Conservation (phyloP, 2,113 vertebrate species). For the Helogale parvula region DNA sequence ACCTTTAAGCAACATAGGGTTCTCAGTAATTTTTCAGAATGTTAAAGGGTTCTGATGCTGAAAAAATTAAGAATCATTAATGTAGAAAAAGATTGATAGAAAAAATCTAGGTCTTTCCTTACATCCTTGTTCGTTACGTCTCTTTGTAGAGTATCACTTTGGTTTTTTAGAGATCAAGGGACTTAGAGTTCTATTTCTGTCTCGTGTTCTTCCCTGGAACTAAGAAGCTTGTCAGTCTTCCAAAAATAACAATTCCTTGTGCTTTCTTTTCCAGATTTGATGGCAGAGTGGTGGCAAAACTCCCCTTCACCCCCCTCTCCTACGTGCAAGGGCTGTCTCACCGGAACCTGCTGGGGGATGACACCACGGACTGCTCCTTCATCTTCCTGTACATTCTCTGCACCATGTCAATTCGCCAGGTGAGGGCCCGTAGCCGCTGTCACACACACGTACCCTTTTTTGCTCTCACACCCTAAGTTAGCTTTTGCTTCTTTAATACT, state of each 20-base stretch:
- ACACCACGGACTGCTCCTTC: slow-evolving; percentile 98
- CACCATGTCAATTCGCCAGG: slow-evolving; percentile 99
- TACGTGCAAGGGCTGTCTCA: slow-evolving; percentile 99
- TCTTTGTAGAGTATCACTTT: background rate
- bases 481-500: background rate
- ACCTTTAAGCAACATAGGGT: background rate
- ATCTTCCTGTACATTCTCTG: slow-evolving; percentile 99
- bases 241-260: slow-evolving; percentile 48
- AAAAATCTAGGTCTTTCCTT: background rate
- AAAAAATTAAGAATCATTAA: background rate
- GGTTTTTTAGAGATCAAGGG: background rate
- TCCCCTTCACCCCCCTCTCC: slow-evolving; percentile 95
- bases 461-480: background rate
- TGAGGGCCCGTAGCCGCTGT: slow-evolving; percentile 76
- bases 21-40: background rate
- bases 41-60: background rate
- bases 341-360: slow-evolving; percentile 96
- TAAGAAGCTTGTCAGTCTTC: background rate
- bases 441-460: background rate
- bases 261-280: slow-evolving; percentile 91
- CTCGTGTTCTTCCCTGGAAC: slow-evolving; percentile 1
- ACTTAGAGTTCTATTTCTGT: background rate
- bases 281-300: slow-evolving; percentile 96
- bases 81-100: background rate
- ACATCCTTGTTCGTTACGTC: background rate